Percentiles rank a stretch among this genome's conserved stretches.
phyloP scores from a whole-genome alignment of 2,888 invertebrate genomes.

The Linhomoeus sp. region DNA sequence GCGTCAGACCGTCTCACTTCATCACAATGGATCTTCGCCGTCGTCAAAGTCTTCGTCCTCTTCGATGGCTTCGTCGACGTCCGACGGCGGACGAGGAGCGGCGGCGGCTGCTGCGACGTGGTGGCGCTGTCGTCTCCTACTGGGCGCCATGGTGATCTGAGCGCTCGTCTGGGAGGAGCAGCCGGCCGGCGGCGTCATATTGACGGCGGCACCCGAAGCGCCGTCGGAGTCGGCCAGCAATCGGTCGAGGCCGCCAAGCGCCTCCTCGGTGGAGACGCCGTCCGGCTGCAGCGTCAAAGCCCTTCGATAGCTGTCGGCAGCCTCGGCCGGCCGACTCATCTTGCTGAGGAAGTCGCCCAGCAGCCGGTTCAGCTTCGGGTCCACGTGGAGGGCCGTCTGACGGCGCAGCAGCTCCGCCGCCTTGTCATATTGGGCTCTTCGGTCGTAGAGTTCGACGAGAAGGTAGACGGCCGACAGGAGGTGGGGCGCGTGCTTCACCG shows the following conservation, averaged over 20 bases:
- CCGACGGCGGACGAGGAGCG: no score
- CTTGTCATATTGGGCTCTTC: conserved; percentile 25
- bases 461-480: conserved; percentile 28
- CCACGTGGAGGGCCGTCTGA: conserved; percentile 18
- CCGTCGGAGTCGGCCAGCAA: not conserved
- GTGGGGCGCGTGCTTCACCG: conserved; percentile 27
- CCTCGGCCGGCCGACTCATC: conserved; percentile 24
- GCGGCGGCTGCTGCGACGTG: no score
- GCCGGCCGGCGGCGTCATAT: no score
- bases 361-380: conserved; percentile 24
- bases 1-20: no score
- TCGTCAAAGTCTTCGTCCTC: no score
- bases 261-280: conserved; percentile 23
- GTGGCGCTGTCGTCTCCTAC: no score
- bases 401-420: conserved; percentile 25
- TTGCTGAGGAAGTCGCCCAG: conserved; percentile 14
- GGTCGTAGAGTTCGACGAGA: conserved; percentile 11
- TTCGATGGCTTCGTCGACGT: no score
- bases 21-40: no score
- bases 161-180: no score
- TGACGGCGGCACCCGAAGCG: not conserved
- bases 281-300: conserved; percentile 25
- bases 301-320: conserved; percentile 25
- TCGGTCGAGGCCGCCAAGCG: conserved; percentile 23
- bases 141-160: no score